These are phyloP conservation scores for Octomys mimax DNA, from an alignment of 2,797 vertebrate genomes.

Conservation along the genomic window DNA sequence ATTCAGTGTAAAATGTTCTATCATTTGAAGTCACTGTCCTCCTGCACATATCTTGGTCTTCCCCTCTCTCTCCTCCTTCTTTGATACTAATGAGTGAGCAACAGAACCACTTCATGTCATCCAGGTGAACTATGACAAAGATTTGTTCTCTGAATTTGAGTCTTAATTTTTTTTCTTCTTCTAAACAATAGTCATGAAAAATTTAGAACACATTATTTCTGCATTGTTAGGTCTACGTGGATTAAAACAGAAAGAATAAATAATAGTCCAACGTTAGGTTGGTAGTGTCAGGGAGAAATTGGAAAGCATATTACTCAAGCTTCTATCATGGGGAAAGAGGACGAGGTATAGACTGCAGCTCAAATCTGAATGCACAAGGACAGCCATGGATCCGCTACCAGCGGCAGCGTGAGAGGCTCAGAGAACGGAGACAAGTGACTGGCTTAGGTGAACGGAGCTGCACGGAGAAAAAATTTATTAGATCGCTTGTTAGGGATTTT, in stretches of 20 bases:
- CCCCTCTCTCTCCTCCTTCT: neutral
- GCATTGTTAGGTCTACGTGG: neutral
- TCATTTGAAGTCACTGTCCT: neutral
- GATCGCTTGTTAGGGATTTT: neutral
- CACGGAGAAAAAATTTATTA: neutral
- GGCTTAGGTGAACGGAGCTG: neutral
- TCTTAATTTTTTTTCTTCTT: neutral
- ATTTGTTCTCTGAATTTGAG: neutral
- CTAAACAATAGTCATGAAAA: neutral
- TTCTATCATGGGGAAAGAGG: neutral
- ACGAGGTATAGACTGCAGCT: neutral
- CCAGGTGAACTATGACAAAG: neutral
- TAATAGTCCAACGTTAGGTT: neutral
- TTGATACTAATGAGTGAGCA: neutral
- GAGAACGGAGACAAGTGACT: neutral
- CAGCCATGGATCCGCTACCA: neutral
- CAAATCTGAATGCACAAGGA: neutral
- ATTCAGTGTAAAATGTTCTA: neutral
- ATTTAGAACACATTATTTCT: slow-evolving; percentile 6
- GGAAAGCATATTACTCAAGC: neutral
- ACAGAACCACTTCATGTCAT: neutral
- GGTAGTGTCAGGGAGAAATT: neutral
- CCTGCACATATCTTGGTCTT: neutral
- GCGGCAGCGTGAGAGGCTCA: neutral
- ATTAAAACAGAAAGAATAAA: neutral